phyloP scores from a whole-genome alignment of 2,888 invertebrate genomes.

The Morinoia aosen region DNA sequence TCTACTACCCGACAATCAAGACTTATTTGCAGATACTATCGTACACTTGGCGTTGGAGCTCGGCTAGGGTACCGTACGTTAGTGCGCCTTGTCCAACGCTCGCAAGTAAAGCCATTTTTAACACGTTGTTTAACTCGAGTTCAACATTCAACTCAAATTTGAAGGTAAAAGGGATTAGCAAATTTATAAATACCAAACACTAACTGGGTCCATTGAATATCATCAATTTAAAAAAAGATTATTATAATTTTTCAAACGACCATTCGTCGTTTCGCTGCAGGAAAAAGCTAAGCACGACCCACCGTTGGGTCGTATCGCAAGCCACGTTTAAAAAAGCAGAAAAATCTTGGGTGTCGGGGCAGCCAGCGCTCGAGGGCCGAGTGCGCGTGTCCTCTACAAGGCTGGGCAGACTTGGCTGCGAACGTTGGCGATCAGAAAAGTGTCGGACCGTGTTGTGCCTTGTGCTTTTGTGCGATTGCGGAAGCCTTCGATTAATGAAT shows the following conservation, averaged over 20 bases:
- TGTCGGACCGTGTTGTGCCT: neutral
- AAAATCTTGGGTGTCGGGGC: neutral
- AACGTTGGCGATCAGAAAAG: neutral
- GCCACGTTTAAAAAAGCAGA: neutral
- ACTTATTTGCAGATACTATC: neutral
- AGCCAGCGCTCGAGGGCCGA: neutral
- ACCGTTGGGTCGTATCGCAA: no score
- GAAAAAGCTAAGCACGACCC: no score
- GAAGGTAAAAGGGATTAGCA: no score
- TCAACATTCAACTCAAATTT: no score
- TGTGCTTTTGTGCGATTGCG: neutral
- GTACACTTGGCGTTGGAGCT: neutral
- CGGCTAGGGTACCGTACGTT: neutral
- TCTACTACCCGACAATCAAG: neutral
- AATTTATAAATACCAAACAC: no score
- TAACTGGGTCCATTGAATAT: no score
- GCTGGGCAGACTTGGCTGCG: conserved; percentile 21
- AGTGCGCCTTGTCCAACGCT: neutral
- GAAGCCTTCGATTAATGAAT: neutral
- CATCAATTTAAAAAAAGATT: no score
- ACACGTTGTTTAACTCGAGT: no score
- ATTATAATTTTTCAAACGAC: no score
- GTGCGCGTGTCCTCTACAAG: conserved; percentile 18
- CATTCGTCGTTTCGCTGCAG: no score
- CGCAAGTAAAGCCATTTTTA: no score